phyloP scores from a whole-genome alignment of 2,888 invertebrate genomes.

The Protula sp. region DNA sequence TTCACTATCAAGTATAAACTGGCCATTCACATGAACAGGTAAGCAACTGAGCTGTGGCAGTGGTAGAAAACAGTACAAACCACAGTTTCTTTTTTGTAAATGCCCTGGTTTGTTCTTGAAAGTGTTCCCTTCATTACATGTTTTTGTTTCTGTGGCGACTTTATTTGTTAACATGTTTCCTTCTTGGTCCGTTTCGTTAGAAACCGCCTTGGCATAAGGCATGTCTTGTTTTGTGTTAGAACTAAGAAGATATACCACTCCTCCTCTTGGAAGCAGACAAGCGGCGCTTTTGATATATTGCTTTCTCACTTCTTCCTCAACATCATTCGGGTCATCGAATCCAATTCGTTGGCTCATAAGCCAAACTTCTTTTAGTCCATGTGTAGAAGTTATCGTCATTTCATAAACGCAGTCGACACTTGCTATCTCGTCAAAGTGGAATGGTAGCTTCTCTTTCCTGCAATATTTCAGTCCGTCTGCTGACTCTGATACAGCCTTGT shows the following conservation, averaged over 20 bases:
- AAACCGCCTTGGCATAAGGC: too few relatives aligned
- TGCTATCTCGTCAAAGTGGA: conserved; percentile 12
- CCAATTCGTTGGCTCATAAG: conserved; percentile 31
- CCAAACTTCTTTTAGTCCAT: conserved; percentile 23
- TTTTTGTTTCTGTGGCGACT: neutral
- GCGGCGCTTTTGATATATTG: conserved; percentile 24
- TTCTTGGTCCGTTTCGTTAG: too few relatives aligned
- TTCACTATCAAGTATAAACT: conserved; percentile 29
- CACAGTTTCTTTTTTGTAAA: too few relatives aligned
- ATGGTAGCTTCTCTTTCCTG: neutral
- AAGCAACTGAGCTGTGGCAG: conserved; percentile 31
- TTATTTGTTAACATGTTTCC: too few relatives aligned
- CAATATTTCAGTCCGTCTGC: conserved; percentile 5
- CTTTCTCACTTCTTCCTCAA: conserved; percentile 17
- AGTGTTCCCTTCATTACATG: too few relatives aligned
- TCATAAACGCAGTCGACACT: conserved; percentile 11
- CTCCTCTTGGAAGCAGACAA: conserved; percentile 17
- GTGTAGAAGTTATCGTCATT: conserved; percentile 12
- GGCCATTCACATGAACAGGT: conserved; percentile 37
- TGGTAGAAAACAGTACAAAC: conserved; percentile 41
- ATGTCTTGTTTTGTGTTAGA: conserved; percentile 4
- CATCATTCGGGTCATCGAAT: conserved; percentile 11
- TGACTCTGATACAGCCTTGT: neutral
- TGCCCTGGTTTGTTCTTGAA: too few relatives aligned
- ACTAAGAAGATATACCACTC: conserved; percentile 15